Evolutionary conservation across 2,797 vertebrate genomes (phyloP), one percentile per base, ranked within the genome.

Genomic region (Alosa sapidissima): DNA sequence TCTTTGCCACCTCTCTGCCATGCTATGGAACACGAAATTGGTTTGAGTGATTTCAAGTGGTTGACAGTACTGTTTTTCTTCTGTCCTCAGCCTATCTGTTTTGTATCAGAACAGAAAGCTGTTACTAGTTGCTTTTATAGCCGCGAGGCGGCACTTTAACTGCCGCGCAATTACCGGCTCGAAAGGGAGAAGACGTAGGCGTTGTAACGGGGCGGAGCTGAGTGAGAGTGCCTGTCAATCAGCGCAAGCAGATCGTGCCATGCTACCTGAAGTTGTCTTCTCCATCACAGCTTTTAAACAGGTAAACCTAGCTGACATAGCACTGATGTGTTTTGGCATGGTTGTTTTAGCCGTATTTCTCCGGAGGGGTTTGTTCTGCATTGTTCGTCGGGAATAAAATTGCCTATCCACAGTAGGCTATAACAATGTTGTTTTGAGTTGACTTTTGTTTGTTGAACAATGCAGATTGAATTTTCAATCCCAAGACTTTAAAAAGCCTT

Each of bases 141-240:
- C 5, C 36, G 68, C 16, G 68, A 75, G 33, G 68, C 36, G 36
- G 68, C 68, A 75, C 68, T 75, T 75, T 75, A 36, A 75, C 36
- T 75, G 68, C 13, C 68, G 68, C 36, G 36, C 36, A 75, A 75
- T 75, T 75, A 75, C 68, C 45, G 36, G 68, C 33, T 36, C 33
- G 14, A 41, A 36, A 75, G 49, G 72, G 48, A 48, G 36, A 83
- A 62, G 21, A 75, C 68, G 68, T 75, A 36, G 68, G 68, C 36
- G 36, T 75, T 75, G 14, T 45, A 75, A 45, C 19, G 36, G 36
- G 68, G 68, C 36, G 36, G 68, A 5, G 19, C 14, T 45, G 14
- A 75, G 36, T 75, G 33, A 75, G 33, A 75, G 68, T 19, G 68
- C 68, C 19, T 75, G 68, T 75, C 68, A 75, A 75, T 75, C 68